Percentiles rank a stretch among this genome's conserved stretches.
Evolutionary conservation across 2,113 vertebrate species (phyloP).

Genomic region (Dicaeum eximium): DNA sequence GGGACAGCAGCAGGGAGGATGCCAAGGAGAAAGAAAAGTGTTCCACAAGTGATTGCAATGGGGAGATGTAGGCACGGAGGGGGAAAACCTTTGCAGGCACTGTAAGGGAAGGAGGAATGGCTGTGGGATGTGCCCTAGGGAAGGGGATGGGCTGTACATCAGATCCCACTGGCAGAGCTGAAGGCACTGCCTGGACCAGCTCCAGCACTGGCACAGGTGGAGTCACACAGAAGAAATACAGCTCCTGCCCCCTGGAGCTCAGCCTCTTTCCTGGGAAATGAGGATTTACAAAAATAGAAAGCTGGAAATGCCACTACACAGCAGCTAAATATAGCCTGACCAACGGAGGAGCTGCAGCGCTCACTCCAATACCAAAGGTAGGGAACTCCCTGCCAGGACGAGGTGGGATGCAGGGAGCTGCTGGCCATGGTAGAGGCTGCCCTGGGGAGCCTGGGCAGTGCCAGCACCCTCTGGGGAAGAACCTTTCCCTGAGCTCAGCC

Average conservation of each 20-base stretch:
- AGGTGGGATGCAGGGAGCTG: neutral
- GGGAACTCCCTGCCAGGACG: neutral
- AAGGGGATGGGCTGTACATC: neutral
- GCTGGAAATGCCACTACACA: conserved; percentile 40
- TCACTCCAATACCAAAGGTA: neutral
- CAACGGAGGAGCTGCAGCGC: neutral
- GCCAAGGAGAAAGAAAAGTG: neutral
- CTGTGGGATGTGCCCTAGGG: neutral
- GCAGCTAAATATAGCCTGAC: conserved; percentile 52
- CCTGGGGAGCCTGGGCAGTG: neutral
- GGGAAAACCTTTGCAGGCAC: neutral
- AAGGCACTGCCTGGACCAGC: neutral
- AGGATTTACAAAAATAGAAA: conserved; percentile 50
- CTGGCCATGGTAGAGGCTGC: neutral
- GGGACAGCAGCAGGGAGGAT: neutral
- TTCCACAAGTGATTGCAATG: neutral
- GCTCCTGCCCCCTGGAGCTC: neutral
- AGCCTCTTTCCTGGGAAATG: neutral
- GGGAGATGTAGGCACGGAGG: neutral
- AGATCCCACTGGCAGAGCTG: neutral
- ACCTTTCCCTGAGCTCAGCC: neutral
- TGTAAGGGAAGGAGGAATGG: neutral
- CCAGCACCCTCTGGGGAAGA: neutral
- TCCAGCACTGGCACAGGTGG: neutral
- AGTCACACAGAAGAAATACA: neutral